Conservation (phyloP, 2,113 vertebrate species). For the Puma concolor region DNA sequence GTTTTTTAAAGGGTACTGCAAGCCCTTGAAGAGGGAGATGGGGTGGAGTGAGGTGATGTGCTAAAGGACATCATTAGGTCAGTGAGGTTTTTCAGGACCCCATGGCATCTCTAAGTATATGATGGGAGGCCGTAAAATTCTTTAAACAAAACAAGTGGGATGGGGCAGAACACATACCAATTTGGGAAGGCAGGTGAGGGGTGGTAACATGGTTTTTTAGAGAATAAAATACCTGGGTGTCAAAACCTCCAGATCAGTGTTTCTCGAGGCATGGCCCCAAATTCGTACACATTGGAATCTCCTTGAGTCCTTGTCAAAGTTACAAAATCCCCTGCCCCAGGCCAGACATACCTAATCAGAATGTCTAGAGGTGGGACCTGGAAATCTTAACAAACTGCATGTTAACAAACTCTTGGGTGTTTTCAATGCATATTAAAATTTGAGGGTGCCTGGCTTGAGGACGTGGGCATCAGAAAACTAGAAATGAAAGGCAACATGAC, state of each 20-base stretch:
- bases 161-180: background rate
- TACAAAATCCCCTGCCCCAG: background rate
- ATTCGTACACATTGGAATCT: background rate
- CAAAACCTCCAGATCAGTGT: background rate
- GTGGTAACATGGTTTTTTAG: background rate
- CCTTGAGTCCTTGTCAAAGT: background rate
- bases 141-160: background rate
- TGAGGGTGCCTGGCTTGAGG: background rate
- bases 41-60: background rate
- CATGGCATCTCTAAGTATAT: background rate
- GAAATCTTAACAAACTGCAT: background rate
- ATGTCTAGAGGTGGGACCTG: background rate
- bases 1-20: background rate
- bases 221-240: background rate
- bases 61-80: background rate
- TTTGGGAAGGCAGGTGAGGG: background rate
- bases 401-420: background rate
- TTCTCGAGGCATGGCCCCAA: background rate
- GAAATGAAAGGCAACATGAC: background rate
- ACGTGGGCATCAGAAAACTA: background rate
- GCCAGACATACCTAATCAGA: background rate
- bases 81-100: background rate
- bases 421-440: accelerated
- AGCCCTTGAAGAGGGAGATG: background rate
- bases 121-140: background rate